Conservation (phyloP, 92 coral and sea anemone genomes). For the Zoanthus gigantus region DNA sequence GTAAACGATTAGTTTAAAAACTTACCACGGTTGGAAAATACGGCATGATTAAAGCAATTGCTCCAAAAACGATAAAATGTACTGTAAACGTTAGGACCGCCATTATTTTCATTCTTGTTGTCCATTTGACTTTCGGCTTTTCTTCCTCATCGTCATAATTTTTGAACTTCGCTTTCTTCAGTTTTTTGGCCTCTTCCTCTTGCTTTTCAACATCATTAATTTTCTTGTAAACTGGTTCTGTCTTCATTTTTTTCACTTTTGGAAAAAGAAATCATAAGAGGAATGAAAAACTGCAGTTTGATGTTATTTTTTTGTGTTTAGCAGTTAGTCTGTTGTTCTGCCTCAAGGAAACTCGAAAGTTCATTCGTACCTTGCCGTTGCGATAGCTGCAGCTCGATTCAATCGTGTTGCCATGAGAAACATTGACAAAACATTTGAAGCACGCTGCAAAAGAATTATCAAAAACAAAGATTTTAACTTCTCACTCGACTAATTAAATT, state of each 20-base stretch:
- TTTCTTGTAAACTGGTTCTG: conserved; percentile 1
- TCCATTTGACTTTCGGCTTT: conserved; percentile 9
- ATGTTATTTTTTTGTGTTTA: neutral
- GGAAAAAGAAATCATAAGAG: neutral
- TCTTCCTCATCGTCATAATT: conserved; percentile 1
- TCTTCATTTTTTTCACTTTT: neutral
- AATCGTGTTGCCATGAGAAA: neutral
- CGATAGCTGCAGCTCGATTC: neutral
- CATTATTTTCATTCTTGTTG: conserved; percentile 35
- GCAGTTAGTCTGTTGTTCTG: neutral
- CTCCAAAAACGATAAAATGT: conserved; percentile 43
- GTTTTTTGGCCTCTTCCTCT: neutral
- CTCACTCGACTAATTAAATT: too few species aligned
- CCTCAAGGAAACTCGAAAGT: neutral
- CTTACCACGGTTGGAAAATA: conserved; percentile 44
- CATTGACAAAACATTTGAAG: neutral
- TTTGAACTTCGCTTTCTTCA: neutral
- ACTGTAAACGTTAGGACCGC: conserved; percentile 9
- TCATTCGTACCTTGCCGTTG: neutral
- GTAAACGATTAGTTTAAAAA: neutral
- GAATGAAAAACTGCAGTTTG: neutral
- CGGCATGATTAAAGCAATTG: conserved; percentile 40
- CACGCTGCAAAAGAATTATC: neutral
- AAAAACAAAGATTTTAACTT: too few species aligned
- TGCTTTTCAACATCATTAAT: neutral